Base-by-base conservation (phyloP, 2,113 vertebrate species). In the Seriola quinqueradiata region DNA sequence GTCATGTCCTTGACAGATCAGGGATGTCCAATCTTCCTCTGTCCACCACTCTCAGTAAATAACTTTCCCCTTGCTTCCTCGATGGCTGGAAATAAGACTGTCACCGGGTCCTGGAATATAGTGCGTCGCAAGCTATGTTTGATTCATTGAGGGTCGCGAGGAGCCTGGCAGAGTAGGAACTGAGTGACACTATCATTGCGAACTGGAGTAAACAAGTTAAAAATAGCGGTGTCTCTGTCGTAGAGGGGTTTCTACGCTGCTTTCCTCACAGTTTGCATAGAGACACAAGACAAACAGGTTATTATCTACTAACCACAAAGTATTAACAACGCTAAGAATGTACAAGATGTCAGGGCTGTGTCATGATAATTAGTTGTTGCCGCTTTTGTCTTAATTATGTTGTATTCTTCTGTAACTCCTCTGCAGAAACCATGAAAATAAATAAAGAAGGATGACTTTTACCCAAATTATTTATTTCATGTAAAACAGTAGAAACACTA, bases 1-100 rank as follows among this genome's bases (percentile, higher is more conserved):
- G 89, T 79, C 74, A 55, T 57, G 74, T 87, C 57, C 87, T 84
- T 87, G 92, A 92, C 87, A 83, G 79, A 93, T 91, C 86, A 73
- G 74, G 68, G 79, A 79, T 76, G 81, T 87, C 87, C 90, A 87
- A 86, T 91, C 89, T 91, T 44, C 75, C 52, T 79, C 60, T 63
- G 74, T 77, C 66, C 75, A 77, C 76, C 70, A 8, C 70, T 87
- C 77, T 78, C 68, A 60, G 82, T 88, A 90, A 91, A 90, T 84
- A 89, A 87, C 73, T 63, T 54, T 40, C 36, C 21, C 21, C 11
- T 36, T 54, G 70, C 65, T 64, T 88, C 75, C 73, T 74, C 38
- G n/a, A 65, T 78, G 77, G 74, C 68, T 83, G 77, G 79, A 87
- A 93, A 92, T 92, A 88, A 84, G 88, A 82, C 86, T 90, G 90